A percentile compares a stretch with the other conserved stretches of the same genome.
Conservation (phyloP, 2,888 invertebrate species). For the Carabus problematicus region DNA sequence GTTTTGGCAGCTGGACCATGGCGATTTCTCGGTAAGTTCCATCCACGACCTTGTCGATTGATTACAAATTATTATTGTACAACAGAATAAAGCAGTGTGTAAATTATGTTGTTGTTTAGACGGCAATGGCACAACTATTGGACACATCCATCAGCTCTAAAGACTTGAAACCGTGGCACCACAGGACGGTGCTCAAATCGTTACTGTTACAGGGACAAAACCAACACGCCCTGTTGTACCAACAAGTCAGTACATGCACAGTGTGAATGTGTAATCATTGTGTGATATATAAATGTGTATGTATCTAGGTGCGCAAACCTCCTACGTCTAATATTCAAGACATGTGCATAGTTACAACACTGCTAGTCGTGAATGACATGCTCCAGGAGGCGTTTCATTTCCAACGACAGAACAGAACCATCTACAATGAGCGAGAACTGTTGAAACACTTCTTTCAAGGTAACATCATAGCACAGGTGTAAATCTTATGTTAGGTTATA, state of each 20-base stretch:
- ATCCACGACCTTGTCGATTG: conserved; percentile 23
- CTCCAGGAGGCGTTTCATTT: conserved; percentile 72
- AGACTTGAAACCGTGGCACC: conserved; percentile 76
- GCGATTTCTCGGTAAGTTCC: conserved; percentile 74
- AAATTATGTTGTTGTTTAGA: conserved; percentile 57
- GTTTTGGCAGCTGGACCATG: conserved; percentile 90
- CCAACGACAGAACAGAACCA: conserved; percentile 64
- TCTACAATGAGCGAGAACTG: conserved; percentile 60
- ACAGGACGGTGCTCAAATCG: conserved; percentile 71
- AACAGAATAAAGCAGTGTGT: conserved; percentile 44
- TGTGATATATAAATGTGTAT: conserved; percentile 25
- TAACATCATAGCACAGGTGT: no score
- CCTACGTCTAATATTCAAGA: conserved; percentile 55
- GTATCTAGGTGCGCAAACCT: conserved; percentile 57
- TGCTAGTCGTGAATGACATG: conserved; percentile 70
- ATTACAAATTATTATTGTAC: background rate
- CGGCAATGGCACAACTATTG: conserved; percentile 70
- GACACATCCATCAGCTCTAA: conserved; percentile 64
- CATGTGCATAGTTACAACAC: conserved; percentile 65
- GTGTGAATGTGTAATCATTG: conserved; percentile 13
- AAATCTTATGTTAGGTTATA: no score
- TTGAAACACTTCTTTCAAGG: conserved; percentile 62
- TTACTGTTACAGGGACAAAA: conserved; percentile 73
- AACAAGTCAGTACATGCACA: conserved; percentile 66
- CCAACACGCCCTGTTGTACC: conserved; percentile 74